These are phyloP conservation scores for Zoanthus solanderi DNA, from an alignment of 92 coral and sea anemone species.

Conservation along the genomic window DNA sequence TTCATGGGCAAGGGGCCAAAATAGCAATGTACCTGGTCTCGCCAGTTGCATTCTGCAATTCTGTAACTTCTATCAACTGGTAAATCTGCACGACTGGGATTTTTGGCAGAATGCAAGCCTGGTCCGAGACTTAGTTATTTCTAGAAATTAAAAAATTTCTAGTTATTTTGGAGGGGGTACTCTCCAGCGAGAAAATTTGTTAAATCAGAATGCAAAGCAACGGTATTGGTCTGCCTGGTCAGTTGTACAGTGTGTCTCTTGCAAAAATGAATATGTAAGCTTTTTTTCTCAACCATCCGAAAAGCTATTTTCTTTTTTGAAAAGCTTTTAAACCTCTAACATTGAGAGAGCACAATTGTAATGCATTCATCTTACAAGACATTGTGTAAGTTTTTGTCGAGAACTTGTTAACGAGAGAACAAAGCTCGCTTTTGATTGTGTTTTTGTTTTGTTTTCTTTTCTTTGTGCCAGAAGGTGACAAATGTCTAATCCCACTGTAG, in stretches of 20 bases:
- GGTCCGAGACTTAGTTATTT: too few relatives aligned
- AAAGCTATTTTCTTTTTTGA: neutral
- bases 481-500: conserved; percentile 2
- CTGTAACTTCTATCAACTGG: too few relatives aligned
- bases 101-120: too few relatives aligned
- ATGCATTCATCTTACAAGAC: neutral
- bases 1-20: too few relatives aligned
- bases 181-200: too few relatives aligned
- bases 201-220: too few relatives aligned
- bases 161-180: too few relatives aligned
- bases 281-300: neutral
- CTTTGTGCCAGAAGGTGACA: conserved; percentile 5
- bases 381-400: neutral
- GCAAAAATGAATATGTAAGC: neutral
- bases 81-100: too few relatives aligned
- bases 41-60: too few relatives aligned
- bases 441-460: neutral
- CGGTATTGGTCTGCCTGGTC: conserved; percentile 17
- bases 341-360: conserved; percentile 3
- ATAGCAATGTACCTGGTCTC: too few relatives aligned
- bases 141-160: too few relatives aligned
- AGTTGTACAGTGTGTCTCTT: conserved; percentile 22
- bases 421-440: neutral
- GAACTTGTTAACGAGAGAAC: neutral
- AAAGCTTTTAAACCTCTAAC: neutral